Percentiles rank a stretch among this genome's conserved stretches.
These are phyloP conservation scores for Rutpela maculata DNA, from an alignment of 2,888 invertebrate genomes.

Conservation along the genomic window DNA sequence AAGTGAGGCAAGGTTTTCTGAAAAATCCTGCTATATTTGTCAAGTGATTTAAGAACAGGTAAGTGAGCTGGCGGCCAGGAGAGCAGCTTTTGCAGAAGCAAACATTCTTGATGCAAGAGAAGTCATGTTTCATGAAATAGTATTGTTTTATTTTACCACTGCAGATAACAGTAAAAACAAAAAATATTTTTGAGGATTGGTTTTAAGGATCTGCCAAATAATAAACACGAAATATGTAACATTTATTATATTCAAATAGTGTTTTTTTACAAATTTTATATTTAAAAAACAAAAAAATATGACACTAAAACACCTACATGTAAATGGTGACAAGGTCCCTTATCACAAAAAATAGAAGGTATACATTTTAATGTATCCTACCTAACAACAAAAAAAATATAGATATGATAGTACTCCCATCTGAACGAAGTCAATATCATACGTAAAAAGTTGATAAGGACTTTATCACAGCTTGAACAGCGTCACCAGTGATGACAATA, in stretches of 20 bases:
- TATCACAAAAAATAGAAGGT: slow-evolving; percentile 68
- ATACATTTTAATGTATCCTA: slow-evolving; percentile 50
- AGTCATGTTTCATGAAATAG: too few species aligned
- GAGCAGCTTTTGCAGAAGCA: not conserved
- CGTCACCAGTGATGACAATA: slow-evolving; percentile 67
- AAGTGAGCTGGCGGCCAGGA: not conserved
- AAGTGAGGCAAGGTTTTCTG: too few species aligned
- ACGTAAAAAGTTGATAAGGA: slow-evolving; percentile 75
- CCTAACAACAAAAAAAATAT: slow-evolving; percentile 57
- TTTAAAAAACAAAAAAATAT: slow-evolving; percentile 47
- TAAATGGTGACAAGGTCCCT: slow-evolving; percentile 74
- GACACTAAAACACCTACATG: slow-evolving; percentile 54
- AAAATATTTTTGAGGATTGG: too few species aligned
- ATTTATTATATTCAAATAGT: slow-evolving; percentile 57
- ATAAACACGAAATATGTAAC: slow-evolving; percentile 48
- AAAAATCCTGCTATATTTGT: too few species aligned
- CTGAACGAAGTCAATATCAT: slow-evolving; percentile 78
- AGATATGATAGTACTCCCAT: slow-evolving; percentile 77
- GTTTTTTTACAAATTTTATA: slow-evolving; percentile 43
- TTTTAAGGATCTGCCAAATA: not conserved
- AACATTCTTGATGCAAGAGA: not conserved
- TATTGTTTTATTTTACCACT: too few species aligned
- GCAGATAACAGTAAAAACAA: too few species aligned
- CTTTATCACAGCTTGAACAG: slow-evolving; percentile 75
- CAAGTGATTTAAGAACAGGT: too few species aligned